These are phyloP conservation scores for Hirudinaria manillensis DNA, from an alignment of 2,888 invertebrate species.

Conservation along the genomic window DNA sequence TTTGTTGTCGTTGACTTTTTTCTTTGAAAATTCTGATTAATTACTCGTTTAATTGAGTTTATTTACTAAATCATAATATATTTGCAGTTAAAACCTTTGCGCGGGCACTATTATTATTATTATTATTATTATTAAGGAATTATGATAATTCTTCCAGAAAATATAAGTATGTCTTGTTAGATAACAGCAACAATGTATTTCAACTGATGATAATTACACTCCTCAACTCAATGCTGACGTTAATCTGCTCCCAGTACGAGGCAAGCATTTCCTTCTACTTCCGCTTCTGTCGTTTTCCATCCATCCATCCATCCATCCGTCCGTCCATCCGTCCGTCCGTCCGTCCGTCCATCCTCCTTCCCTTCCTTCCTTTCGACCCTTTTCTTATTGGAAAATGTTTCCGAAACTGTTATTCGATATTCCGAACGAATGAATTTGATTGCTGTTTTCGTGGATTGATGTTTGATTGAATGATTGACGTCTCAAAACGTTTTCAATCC, in stretches of 20 bases:
- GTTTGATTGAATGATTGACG: too few relatives aligned
- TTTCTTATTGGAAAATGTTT: not conserved
- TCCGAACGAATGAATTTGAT: not conserved
- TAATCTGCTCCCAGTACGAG: not conserved
- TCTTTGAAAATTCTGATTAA: too few relatives aligned
- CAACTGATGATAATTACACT: not conserved
- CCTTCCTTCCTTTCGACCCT: not conserved
- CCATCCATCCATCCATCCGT: not conserved
- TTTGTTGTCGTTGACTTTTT: too few relatives aligned
- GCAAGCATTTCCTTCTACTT: not conserved
- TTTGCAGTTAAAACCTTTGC: too few relatives aligned
- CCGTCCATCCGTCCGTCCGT: not conserved
- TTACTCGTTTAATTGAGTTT: too few relatives aligned
- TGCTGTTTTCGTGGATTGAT: too few relatives aligned
- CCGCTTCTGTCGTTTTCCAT: not conserved
- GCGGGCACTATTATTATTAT: too few relatives aligned
- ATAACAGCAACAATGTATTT: not conserved
- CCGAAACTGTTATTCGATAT: not conserved
- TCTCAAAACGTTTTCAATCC: too few relatives aligned
- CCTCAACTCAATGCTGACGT: conserved; percentile 5
- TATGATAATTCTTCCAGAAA: too few relatives aligned
- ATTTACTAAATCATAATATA: too few relatives aligned
- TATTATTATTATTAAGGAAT: too few relatives aligned
- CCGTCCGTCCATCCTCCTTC: not conserved
- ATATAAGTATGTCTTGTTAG: too few relatives aligned